phyloP scores from a whole-genome alignment of 2,113 vertebrate genomes.

The Grantiella picta region DNA sequence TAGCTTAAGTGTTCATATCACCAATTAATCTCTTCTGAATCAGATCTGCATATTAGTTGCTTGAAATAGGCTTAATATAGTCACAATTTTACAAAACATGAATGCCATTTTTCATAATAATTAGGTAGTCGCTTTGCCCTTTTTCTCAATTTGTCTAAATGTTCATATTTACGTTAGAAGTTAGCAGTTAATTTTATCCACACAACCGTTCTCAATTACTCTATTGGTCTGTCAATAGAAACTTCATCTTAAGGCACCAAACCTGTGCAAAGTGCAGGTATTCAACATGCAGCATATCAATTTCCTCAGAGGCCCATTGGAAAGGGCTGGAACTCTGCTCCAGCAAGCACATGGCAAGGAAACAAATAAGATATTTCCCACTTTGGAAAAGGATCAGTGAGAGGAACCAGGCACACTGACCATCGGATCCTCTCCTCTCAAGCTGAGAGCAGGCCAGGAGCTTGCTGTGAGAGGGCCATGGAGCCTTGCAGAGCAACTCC shows the following conservation, averaged over 20 bases:
- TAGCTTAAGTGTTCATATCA: constrained; percentile 46
- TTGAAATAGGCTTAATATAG: constrained; percentile 45
- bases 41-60: constrained; percentile 51
- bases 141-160: constrained; percentile 38
- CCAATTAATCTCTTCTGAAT: constrained; percentile 58
- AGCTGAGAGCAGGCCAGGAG: neutral
- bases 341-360: neutral
- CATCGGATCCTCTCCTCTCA: neutral
- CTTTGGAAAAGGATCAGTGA: neutral
- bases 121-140: neutral
- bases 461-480: neutral
- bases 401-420: neutral
- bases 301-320: neutral
- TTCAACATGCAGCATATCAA: neutral
- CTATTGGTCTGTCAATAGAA: neutral
- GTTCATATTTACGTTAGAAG: neutral
- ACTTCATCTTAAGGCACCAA: neutral
- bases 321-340: neutral
- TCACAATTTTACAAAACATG: constrained; percentile 37
- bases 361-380: neutral
- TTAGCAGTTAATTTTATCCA: neutral
- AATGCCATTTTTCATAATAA: constrained; percentile 60
- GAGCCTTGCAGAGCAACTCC: neutral
- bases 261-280: neutral
- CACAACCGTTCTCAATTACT: neutral